Conservation (phyloP, 2,113 vertebrate species). For the Nestor notabilis region DNA sequence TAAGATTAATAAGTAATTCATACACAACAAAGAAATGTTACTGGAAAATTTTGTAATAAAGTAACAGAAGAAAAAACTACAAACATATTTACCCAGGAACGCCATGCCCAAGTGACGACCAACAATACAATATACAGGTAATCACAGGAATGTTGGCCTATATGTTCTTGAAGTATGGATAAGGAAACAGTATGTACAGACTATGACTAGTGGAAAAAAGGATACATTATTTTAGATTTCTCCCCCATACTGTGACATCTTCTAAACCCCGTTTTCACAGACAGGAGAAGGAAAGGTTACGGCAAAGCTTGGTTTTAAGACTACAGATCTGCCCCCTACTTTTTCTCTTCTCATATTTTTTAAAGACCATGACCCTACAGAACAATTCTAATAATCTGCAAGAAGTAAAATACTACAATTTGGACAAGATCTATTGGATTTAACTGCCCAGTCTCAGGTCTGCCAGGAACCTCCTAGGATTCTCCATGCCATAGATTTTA, state of each 20-base stretch:
- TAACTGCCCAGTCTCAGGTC: background rate
- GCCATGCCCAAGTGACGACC: too few relatives aligned
- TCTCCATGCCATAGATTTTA: background rate
- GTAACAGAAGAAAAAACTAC: background rate
- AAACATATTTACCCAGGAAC: background rate
- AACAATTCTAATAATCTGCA: background rate
- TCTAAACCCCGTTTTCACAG: background rate
- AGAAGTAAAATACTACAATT: background rate
- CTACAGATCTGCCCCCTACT: background rate
- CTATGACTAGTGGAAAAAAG: background rate
- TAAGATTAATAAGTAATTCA: background rate
- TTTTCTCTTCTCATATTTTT: background rate
- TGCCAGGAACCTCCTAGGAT: background rate
- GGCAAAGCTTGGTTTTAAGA: background rate
- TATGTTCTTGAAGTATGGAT: background rate
- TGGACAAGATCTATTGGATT: background rate
- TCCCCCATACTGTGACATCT: background rate
- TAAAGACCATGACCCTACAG: background rate
- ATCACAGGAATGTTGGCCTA: background rate
- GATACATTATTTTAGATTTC: too few relatives aligned
- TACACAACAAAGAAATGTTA: background rate
- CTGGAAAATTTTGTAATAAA: background rate
- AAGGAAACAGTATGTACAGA: background rate
- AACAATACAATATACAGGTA: background rate
- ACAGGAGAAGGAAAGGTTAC: background rate